These are phyloP conservation scores for Procapra przewalskii DNA, from an alignment of 2,113 vertebrate genomes.

Conservation along the genomic window DNA sequence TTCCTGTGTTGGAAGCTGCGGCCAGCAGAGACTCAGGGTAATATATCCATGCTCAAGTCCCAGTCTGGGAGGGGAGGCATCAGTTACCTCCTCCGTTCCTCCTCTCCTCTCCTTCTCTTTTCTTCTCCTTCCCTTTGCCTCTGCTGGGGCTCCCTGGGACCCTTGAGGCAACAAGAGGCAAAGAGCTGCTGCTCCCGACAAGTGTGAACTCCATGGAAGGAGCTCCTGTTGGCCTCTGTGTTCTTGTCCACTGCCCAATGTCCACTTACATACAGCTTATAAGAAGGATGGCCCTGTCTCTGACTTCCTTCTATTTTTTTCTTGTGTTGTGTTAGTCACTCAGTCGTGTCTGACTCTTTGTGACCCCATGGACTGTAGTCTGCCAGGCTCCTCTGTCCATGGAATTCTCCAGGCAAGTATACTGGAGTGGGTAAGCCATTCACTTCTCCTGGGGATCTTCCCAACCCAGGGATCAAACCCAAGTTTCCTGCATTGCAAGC, in stretches of 20 bases:
- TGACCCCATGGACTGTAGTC: not conserved
- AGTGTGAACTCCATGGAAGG: not conserved
- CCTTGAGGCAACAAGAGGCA: not conserved
- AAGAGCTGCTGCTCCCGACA: not conserved
- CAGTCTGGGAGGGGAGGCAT: not conserved
- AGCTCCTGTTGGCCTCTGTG: not conserved
- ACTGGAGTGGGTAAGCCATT: not conserved
- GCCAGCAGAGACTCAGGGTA: not conserved
- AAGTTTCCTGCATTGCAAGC: not conserved
- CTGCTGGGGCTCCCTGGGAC: not conserved
- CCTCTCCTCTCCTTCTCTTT: not conserved
- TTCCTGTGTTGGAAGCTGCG: not conserved
- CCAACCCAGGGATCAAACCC: not conserved
- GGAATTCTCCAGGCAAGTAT: not conserved
- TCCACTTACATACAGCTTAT: not conserved
- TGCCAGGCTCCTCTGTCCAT: not conserved
- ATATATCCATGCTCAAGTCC: not conserved
- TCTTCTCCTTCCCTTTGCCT: not conserved
- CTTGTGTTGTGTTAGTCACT: not conserved
- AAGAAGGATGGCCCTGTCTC: not conserved
- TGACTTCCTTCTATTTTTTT: not conserved
- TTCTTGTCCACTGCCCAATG: not conserved
- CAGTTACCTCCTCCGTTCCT: not conserved
- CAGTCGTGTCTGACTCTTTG: rapidly evolving
- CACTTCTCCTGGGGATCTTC: not conserved